Evolutionary conservation across 2,113 vertebrate species (phyloP).

Genomic region (Coreoperca whiteheadi): DNA sequence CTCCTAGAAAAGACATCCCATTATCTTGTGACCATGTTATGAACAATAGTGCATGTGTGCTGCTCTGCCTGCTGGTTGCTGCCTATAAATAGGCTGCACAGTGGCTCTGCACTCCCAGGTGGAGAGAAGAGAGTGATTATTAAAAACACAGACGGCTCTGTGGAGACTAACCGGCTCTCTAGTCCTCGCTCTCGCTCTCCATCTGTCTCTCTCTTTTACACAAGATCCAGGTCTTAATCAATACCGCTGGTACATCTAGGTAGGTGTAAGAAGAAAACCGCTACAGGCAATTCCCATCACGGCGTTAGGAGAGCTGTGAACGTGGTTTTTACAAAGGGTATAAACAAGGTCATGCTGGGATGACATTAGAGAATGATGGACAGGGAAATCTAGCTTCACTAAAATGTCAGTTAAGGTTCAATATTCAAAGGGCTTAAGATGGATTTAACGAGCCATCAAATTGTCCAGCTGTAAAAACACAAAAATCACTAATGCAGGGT

Average conservation of each 20-base stretch:
- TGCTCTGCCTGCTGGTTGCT: slow-evolving; percentile 55
- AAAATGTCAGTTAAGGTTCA: background rate
- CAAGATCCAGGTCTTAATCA: slow-evolving; percentile 62
- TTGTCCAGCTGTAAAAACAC: background rate
- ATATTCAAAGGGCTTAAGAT: slow-evolving; percentile 24
- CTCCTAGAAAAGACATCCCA: slow-evolving; percentile 10
- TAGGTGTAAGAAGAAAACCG: slow-evolving; percentile 9
- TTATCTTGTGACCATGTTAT: slow-evolving; percentile 59
- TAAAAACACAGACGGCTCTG: slow-evolving; percentile 75
- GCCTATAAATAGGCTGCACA: slow-evolving; percentile 74
- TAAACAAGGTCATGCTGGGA: slow-evolving; percentile 16
- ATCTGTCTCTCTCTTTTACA: slow-evolving; percentile 55
- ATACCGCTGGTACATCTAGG: slow-evolving; percentile 20
- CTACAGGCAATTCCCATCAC: slow-evolving; percentile 15
- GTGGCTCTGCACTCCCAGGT: slow-evolving; percentile 68
- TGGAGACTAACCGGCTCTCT: slow-evolving; percentile 49
- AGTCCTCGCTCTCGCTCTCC: slow-evolving; percentile 46
- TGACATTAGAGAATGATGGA: slow-evolving; percentile 2
- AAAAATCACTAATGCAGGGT: background rate
- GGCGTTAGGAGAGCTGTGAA: slow-evolving; percentile 7
- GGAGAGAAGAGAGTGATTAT: slow-evolving; percentile 75
- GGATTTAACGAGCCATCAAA: background rate
- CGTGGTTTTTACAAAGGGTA: background rate
- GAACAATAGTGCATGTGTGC: slow-evolving; percentile 64
- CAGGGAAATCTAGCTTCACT: background rate